Evolutionary conservation across 2,888 invertebrate genomes (phyloP), one percentile per base, ranked within the genome.

Genomic region (Eucriotettix oculatus): DNA sequence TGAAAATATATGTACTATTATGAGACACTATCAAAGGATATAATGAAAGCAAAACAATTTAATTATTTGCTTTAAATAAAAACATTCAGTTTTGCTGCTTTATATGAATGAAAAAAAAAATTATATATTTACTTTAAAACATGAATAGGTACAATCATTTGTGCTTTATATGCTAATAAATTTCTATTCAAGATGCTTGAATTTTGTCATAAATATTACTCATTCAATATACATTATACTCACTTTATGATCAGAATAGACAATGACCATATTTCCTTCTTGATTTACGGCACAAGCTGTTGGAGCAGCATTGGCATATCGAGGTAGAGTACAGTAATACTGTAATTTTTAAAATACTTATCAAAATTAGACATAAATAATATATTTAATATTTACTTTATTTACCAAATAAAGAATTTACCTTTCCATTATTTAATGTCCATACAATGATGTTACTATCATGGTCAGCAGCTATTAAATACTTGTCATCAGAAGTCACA

Each of bases 201-300:
- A 29, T 29, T 29, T 29, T 5, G 2, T 29, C 7, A 29, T 29
- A 5, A 29, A 5, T 29, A 29, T 29, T 29, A 29, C 29, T 29
- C 29, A 29, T 29, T 54, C 54, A 41, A 12, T 55, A 64, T 52
- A 10, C 16, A 54, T 48, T 56, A 17, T 60, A 65, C 68, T 69
- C 72, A 88, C 89, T 80, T 84, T 86, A 67, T 87, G 86, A 75
- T 94, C 87, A 0, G 88, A 79, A 74, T 91, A 92, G 3, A 81
- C 82, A 11, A 87, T 77, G 43, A 90, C 78, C 10, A 93, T 71
- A 54, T 78, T 78, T 9, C 29, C 29, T 29, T 29, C n/a, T 48
- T 48, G 48, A 48, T 48, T 48, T 48, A 48, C 48, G 54, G 92
- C 76, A 1, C 82, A 78, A 65, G 93, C 68, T 0, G 90, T 87